Base-by-base conservation (phyloP, 2,888 invertebrate genomes). In the Orthonevra nobilis region DNA sequence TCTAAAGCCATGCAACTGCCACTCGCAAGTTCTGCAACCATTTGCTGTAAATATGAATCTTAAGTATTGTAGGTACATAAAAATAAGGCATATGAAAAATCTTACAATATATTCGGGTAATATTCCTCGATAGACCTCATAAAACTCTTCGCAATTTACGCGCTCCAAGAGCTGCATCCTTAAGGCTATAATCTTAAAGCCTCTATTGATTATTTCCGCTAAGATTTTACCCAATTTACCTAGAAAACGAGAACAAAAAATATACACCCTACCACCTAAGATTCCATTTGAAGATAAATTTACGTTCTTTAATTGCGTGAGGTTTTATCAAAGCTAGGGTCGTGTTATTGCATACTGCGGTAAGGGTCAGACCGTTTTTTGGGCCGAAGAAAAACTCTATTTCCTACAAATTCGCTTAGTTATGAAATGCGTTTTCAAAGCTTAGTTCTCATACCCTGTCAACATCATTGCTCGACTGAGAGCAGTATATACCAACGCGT, bases 61-160 rank as follows among this genome's bases (percentile, higher is more conserved):
- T n/a, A n/a, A n/a, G n/a, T n/a, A n/a, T n/a, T n/a, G n/a, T n/a
- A n/a, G n/a, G n/a, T n/a, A n/a, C n/a, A n/a, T n/a, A n/a, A n/a
- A n/a, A n/a, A n/a, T n/a, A n/a, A n/a, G n/a, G n/a, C n/a, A n/a
- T n/a, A n/a, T n/a, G n/a, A n/a, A n/a, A n/a, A n/a, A n/a, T 83
- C 87, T 84, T 85, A 93, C 94, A 86, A 92, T 91, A 86, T 93
- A 94, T 84, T 96, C 95, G 0, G 93, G 92, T 30, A 96, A 91
- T 54, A 96, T 95, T 1, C 96, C 97, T 86, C 96, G 96, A 87
- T 98, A 98, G 2, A 97, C 94, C 89, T 97, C 97, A 85, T 94
- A 93, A 89, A 97, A 97, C 87, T 97, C 97, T 83, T 96, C 95
- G 3, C 96, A 96, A 87, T 96, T 95, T 0, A 93, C 91, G 77